phyloP scores from a whole-genome alignment of 2,113 vertebrate species.

The Psilopogon haemacephalus region DNA sequence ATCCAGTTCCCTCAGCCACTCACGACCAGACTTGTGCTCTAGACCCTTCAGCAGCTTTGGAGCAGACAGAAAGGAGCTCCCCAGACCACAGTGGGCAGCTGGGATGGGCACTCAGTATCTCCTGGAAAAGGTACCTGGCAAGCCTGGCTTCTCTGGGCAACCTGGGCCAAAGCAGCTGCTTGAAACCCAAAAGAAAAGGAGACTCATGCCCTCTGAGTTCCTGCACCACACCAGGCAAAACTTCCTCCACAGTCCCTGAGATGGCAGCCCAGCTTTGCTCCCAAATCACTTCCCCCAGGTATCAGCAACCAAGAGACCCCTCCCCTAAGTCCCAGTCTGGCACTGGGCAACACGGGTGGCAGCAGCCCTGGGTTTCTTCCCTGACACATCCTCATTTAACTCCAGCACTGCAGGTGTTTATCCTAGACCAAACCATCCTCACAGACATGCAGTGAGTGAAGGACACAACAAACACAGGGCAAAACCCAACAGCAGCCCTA shows the following conservation, averaged over 20 bases:
- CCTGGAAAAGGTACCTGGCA: background rate
- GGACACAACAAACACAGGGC: background rate
- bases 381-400: background rate
- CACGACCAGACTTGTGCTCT: background rate
- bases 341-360: background rate
- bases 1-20: background rate
- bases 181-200: background rate
- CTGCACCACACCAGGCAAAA: background rate
- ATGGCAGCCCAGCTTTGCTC: background rate
- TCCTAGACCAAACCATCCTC: background rate
- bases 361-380: background rate
- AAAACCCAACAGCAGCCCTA: background rate
- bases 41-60: background rate
- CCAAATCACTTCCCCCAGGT: fast-evolving
- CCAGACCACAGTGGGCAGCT: background rate
- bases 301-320: background rate
- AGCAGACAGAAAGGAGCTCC: background rate
- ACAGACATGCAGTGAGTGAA: fast-evolving
- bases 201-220: background rate
- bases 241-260: background rate
- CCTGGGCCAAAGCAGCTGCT: background rate
- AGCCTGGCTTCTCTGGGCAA: fast-evolving
- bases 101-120: background rate
- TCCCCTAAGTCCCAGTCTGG: background rate
- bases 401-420: background rate